Evolutionary conservation across 2,888 invertebrate species (phyloP).

Genomic region (Agrenia bidenticulata): DNA sequence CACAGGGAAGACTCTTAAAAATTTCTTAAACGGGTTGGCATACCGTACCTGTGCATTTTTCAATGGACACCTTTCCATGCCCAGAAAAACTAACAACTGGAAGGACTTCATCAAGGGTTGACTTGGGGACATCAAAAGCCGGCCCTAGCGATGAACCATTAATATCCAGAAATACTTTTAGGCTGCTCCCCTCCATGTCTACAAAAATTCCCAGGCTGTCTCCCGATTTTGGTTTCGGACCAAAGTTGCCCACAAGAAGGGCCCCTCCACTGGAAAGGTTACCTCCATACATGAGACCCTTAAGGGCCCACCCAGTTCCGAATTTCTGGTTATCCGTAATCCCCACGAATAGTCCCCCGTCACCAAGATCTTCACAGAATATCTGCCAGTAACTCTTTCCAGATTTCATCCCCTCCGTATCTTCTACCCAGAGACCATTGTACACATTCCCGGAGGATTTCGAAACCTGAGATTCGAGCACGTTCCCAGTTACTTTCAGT

Average conservation of each 20-base stretch:
- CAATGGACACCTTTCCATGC: constrained; percentile 16
- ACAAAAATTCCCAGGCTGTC: constrained; percentile 15
- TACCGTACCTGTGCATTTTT: constrained; percentile 1
- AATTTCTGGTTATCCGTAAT: constrained; percentile 17
- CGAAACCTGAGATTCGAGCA: background rate
- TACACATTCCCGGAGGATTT: constrained; percentile 11
- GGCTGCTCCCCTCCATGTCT: background rate
- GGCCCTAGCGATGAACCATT: constrained; percentile 19
- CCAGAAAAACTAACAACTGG: constrained; percentile 24
- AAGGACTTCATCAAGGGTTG: constrained; percentile 11
- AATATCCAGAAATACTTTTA: constrained; percentile 24
- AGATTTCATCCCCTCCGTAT: background rate
- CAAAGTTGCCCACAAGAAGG: constrained; percentile 21
- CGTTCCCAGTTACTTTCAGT: background rate
- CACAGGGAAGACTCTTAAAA: no score
- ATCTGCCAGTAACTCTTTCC: constrained; percentile 18
- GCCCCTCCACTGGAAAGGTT: constrained; percentile 19
- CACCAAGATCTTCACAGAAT: background rate
- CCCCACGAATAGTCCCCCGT: constrained; percentile 13
- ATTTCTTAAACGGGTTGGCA: no score
- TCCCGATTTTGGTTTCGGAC: constrained; percentile 5
- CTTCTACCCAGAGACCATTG: constrained; percentile 22
- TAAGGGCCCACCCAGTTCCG: constrained; percentile 22
- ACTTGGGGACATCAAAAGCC: constrained; percentile 21
- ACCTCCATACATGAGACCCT: constrained; percentile 23